Evolutionary conservation across 2,113 vertebrate species (phyloP), one percentile per base, ranked within the genome.

Genomic region (Anser cygnoides): DNA sequence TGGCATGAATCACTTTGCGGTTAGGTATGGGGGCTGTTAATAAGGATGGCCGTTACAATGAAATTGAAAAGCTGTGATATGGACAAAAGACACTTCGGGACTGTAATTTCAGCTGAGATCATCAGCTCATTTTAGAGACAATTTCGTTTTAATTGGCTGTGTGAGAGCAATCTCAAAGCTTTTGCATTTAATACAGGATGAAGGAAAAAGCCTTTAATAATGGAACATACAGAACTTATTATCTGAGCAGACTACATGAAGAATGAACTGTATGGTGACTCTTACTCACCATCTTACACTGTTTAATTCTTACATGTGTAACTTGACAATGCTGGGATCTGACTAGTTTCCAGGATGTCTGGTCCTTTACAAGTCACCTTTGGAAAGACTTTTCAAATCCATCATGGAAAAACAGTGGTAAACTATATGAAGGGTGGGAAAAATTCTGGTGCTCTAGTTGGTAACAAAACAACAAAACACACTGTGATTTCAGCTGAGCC

Each of bases 71-170:
- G 28, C 41, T 86, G 4, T 3, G 1, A 10, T 23, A 68, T 13
- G 31, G 44, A 80, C 37, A 83, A 92, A 88, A 63, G 59, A 67
- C 50, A 70, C 22, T 19, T 58, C 43, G 28, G 22, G 58, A 77
- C 37, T 87, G 10, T 20, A 63, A 33, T 62, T 26, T 88, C 62
- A 71, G 54, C 28, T 68, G 28, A 94, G 29, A 11, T 81, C 78
- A 72, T 78, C 39, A 84, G 19, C 23, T 90, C 29, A 6, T 89
- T 87, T 84, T 89, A 82, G 41, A 90, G 54, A 84, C 14, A 87
- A 82, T 72, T 89, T 86, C 26, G 57, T 72, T 93, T 96, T 89
- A 87, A 96, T 84, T 92, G 35, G 35, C 11, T 41, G 9, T 63
- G 26, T 72, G 23, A 94, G 44, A 94, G 59, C 35, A 44, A 39